phyloP scores from a whole-genome alignment of 2,797 vertebrate species.

The Melanotaenia maccullochi region DNA sequence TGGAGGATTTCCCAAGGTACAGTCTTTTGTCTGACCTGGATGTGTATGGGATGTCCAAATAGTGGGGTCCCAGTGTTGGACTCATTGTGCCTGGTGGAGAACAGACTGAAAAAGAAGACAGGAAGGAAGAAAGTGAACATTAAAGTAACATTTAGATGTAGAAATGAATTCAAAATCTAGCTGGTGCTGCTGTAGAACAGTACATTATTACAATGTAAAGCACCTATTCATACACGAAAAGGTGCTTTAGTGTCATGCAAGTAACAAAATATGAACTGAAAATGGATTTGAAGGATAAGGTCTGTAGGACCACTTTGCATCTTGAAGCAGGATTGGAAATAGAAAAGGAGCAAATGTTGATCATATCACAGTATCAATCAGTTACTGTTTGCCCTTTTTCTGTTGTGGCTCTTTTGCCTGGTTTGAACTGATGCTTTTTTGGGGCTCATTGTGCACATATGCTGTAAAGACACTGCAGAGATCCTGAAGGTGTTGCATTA shows the following conservation, averaged over 20 bases:
- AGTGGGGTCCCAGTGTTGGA: conserved; percentile 44
- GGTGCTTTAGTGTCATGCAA: neutral
- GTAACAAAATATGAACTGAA: neutral
- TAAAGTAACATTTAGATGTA: neutral
- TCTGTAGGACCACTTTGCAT: neutral
- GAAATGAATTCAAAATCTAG: neutral
- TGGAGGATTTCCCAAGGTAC: conserved; percentile 65
- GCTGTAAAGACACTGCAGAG: neutral
- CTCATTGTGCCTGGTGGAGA: conserved; percentile 34
- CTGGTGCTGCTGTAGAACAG: too few relatives aligned
- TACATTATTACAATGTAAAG: neutral
- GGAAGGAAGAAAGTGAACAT: neutral
- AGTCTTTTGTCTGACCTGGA: conserved; percentile 80
- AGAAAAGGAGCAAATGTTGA: conserved; percentile 9
- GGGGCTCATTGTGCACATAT: neutral
- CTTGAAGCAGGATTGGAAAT: conserved; percentile 5
- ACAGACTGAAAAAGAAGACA: conserved; percentile 39
- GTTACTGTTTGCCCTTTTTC: neutral
- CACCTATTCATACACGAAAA: too few relatives aligned
- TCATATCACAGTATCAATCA: neutral
- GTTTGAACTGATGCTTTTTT: neutral
- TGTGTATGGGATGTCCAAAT: conserved; percentile 59
- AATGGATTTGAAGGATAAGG: neutral
- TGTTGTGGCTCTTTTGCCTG: neutral
- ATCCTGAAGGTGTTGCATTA: conserved; percentile 17